Percentiles rank a stretch among this genome's conserved stretches.
Evolutionary conservation across 2,888 invertebrate genomes (phyloP).

Genomic region (Drosophila suboccidentalis): DNA sequence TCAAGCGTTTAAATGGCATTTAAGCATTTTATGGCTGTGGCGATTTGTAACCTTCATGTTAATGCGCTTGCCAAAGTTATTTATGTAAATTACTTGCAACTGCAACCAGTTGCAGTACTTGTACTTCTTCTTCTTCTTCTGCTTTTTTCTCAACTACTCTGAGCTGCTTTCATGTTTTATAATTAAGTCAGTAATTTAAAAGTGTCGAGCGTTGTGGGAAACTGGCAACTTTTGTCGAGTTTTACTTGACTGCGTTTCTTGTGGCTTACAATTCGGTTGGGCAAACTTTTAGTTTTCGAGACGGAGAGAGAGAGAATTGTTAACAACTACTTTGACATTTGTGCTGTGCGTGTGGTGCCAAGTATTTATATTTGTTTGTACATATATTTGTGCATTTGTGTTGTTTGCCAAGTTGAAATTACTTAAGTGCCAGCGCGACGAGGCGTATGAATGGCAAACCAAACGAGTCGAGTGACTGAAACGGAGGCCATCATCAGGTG

Average conservation of each 20-base stretch:
- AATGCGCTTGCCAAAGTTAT: slow-evolving; percentile 67
- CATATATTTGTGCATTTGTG: slow-evolving; percentile 2
- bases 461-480: slow-evolving; percentile 30
- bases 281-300: slow-evolving; percentile 56
- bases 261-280: slow-evolving; percentile 69
- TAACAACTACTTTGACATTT: slow-evolving; percentile 82
- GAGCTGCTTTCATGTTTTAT: slow-evolving; percentile 73
- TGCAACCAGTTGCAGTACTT: slow-evolving; percentile 39
- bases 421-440: slow-evolving; percentile 73
- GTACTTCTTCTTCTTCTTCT: neutral
- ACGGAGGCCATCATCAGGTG: slow-evolving; percentile 43
- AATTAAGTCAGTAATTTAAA: slow-evolving; percentile 80
- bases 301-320: slow-evolving; percentile 57
- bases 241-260: slow-evolving; percentile 66
- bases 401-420: slow-evolving; percentile 70
- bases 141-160: slow-evolving; percentile 1
- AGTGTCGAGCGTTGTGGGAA: slow-evolving; percentile 64
- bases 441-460: slow-evolving; percentile 62
- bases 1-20: slow-evolving; percentile 73
- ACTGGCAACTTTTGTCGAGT: slow-evolving; percentile 60
- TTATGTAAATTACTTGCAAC: slow-evolving; percentile 73
- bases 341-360: slow-evolving; percentile 33
- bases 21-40: slow-evolving; percentile 64
- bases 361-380: slow-evolving; percentile 12
- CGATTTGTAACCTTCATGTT: slow-evolving; percentile 78